Evolutionary conservation across 2,888 invertebrate species (phyloP).

Genomic region (Cataglyphis cursor): DNA sequence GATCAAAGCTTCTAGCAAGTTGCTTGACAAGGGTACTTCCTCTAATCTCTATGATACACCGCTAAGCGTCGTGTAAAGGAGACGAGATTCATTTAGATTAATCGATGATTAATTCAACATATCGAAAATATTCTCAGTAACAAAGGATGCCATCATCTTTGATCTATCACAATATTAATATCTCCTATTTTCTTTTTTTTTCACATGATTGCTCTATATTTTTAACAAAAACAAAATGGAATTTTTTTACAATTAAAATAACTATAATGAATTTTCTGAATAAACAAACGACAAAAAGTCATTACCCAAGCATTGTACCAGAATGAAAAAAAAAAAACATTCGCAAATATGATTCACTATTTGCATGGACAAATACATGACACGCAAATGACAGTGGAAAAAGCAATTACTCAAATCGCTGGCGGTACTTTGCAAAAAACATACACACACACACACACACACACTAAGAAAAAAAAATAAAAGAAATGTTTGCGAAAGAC

Average conservation of each 20-base stretch:
- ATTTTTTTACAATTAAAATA: neutral
- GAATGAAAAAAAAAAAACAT: neutral
- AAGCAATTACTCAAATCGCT: neutral
- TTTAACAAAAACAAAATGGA: neutral
- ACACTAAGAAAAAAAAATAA: neutral
- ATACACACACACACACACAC: neutral
- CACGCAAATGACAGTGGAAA: neutral
- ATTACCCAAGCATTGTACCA: neutral
- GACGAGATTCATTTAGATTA: constrained; percentile 19
- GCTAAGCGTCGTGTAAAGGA: neutral
- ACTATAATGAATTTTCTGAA: neutral
- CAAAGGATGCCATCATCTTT: neutral
- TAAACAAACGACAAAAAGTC: neutral
- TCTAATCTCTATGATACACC: constrained; percentile 43
- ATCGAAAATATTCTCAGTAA: neutral
- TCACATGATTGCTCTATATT: neutral
- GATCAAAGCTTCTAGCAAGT: constrained; percentile 39
- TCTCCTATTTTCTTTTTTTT: neutral
- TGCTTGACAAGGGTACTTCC: constrained; percentile 46
- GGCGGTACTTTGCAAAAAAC: neutral
- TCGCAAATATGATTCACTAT: constrained; percentile 12
- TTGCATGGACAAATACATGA: neutral
- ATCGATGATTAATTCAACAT: constrained; percentile 7
- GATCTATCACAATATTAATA: neutral
- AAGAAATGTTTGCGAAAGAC: constrained; percentile 11